Base-by-base conservation (phyloP, 2,888 invertebrate species). In the Kryphioiulus occultus region DNA sequence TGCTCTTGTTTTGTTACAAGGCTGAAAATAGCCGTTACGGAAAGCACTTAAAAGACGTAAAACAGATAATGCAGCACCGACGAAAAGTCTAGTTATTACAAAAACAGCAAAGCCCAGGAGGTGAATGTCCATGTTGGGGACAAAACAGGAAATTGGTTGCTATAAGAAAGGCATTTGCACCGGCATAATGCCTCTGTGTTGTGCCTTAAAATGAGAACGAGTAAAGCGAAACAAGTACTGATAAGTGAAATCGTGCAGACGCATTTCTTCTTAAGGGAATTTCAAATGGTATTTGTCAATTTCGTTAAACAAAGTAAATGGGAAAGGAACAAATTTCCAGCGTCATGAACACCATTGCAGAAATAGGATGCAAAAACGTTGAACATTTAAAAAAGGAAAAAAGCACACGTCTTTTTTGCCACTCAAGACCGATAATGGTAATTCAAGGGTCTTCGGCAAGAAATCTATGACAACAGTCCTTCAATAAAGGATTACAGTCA, bases 51-150 rank as follows among this genome's bases (percentile, higher is more conserved):
- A 68, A 68, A 22, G 26, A 3, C 26, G 12, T 22, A 26, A 26
- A 26, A 68, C 26, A 26, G 12, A 22, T n/a, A 68, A 26, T 68
- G 12, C 7, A 10, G 22, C 68, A 68, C 53, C 53, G 15, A 53
- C n/a, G 53, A n/a, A 53, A 53, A 53, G 19, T 53, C 53, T n/a
- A 15, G 53, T 53, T 4, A 44, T 53, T 53, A n/a, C n/a, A 53
- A 53, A 35, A n/a, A 17, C 47, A 15, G 47, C 19, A 15, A 17
- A 47, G 47, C 17, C 47, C 47, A 47, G 17, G n/a, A 53, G n/a
- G 53, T 53, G 53, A n/a, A n/a, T 53, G 53, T 53, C 53, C 53
- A 53, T 53, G 53, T n/a, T 53, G 53, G 53, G n/a, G n/a, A 53
- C 53, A 19, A 19, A 53, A n/a, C 9, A 53, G 53, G 53, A 53